Percentiles rank a stretch among this genome's conserved stretches.
phyloP scores from a whole-genome alignment of 2,888 invertebrate species.

The Sipha maydis region DNA sequence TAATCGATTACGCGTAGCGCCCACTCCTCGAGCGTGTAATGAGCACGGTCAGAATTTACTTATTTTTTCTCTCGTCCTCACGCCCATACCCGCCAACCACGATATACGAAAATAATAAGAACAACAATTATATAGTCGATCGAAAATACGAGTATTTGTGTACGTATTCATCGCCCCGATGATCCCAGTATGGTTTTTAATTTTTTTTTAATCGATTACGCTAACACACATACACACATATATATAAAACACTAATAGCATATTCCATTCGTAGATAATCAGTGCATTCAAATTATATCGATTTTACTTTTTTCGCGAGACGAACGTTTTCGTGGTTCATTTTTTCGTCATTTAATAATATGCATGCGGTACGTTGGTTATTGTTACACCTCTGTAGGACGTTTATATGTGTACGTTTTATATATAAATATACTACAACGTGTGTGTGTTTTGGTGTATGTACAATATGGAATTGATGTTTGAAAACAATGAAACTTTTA shows the following conservation, averaged over 20 bases:
- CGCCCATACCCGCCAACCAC: not conserved
- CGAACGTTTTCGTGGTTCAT: not conserved
- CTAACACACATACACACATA: too few relatives aligned
- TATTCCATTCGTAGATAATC: too few relatives aligned
- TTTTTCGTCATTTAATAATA: not conserved
- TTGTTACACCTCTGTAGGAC: not conserved
- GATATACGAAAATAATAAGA: not conserved
- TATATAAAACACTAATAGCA: too few relatives aligned
- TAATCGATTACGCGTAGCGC: not conserved
- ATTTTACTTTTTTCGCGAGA: conserved; percentile 1
- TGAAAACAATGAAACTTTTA: conserved; percentile 12
- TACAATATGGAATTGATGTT: not conserved
- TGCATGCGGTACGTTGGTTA: not conserved
- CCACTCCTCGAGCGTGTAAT: not conserved
- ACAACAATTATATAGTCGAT: not conserved
- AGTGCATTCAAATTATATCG: not conserved
- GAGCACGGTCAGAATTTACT: not conserved
- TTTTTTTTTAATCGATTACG: too few relatives aligned
- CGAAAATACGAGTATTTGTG: too few relatives aligned
- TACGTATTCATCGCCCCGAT: too few relatives aligned
- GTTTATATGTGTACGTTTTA: not conserved
- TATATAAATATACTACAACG: not conserved
- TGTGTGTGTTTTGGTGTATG: not conserved
- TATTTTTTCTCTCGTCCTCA: not conserved
- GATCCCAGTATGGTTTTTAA: too few relatives aligned